Base-by-base conservation (phyloP, 2,797 vertebrate species). In the Spinibarbus caldwelli region DNA sequence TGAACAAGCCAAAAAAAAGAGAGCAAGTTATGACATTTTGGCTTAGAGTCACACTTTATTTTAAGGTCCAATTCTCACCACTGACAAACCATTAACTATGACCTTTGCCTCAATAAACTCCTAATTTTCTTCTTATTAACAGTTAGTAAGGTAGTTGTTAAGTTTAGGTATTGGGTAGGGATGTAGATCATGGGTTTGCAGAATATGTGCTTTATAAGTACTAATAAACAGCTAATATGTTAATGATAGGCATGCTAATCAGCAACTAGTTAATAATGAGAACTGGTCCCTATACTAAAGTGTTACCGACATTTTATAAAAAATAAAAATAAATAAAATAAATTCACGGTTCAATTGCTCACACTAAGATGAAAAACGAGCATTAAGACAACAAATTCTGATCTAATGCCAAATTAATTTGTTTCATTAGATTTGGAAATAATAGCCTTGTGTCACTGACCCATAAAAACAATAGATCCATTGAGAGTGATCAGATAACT, bases 381-480 rank as follows among this genome's bases (percentile, higher is more conserved):
- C 41, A 45, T 72, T 26, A 72, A 72, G 41, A 45, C 26, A 47
- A 47, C 7, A 17, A 5, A 17, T 72, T 45, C 31, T 47, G 2
- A 73, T 49, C 31, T 19, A 14, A 49, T 73, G 26, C 29, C 17
- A 49, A 49, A 38, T 49, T 7, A 19, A 73, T 5, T 49, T 12
- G n/a, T 49, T 12, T 34, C 0, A 52, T 29, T 29, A 29, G n/a
- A n/a, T n/a, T n/a, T n/a, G n/a, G 17, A 52, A 75, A 34, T 52
- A 77, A 77, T 23, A 76, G 21, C 21, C 7, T n/a, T n/a, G n/a
- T n/a, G n/a, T 57, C 3, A 78, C 1, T 64, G 38, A 45, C n/a
- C n/a, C 26, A 31, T 62, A 78, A 64, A 78, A 78, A 31, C 23
- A 54, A 81, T 26, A 38, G 64, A 54, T 34, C 31, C 23, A 70